These are phyloP conservation scores for Apaloderma vittatum DNA, from an alignment of 2,113 vertebrate genomes.

Conservation along the genomic window DNA sequence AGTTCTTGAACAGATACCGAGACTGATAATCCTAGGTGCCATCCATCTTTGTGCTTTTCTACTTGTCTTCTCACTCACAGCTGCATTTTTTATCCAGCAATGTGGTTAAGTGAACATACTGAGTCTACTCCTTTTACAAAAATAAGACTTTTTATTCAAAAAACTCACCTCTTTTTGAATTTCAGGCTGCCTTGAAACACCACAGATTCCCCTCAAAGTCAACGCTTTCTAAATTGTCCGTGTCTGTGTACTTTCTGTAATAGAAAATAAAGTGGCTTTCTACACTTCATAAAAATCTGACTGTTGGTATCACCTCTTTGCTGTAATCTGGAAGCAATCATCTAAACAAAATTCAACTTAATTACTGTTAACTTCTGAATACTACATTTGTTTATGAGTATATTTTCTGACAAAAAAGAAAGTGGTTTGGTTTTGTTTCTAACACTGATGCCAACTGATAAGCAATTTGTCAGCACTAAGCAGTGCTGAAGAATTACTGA, in stretches of 20 bases:
- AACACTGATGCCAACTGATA: not conserved
- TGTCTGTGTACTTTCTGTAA: not conserved
- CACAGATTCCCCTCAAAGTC: not conserved
- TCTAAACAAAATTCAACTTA: not conserved
- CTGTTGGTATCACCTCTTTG: not conserved
- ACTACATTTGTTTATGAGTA: not conserved
- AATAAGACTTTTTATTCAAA: not conserved
- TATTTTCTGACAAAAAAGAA: not conserved
- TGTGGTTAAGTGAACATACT: conserved; percentile 1
- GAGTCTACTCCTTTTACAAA: conserved; percentile 39
- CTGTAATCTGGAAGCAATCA: not conserved
- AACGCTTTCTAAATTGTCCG: not conserved
- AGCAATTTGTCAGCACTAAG: not conserved
- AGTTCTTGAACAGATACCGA: not conserved
- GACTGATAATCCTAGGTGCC: not conserved
- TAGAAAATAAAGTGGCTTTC: not conserved
- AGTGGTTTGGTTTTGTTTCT: not conserved
- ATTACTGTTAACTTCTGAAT: not conserved
- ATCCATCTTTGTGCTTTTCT: not conserved
- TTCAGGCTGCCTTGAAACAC: not conserved
- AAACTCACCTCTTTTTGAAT: not conserved
- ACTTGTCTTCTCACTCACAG: conserved; percentile 12
- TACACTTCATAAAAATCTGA: not conserved
- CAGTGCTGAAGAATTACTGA: not conserved
- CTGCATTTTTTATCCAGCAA: not conserved